Conservation (phyloP, 2,113 vertebrate genomes). For the Pluvialis apricaria region DNA sequence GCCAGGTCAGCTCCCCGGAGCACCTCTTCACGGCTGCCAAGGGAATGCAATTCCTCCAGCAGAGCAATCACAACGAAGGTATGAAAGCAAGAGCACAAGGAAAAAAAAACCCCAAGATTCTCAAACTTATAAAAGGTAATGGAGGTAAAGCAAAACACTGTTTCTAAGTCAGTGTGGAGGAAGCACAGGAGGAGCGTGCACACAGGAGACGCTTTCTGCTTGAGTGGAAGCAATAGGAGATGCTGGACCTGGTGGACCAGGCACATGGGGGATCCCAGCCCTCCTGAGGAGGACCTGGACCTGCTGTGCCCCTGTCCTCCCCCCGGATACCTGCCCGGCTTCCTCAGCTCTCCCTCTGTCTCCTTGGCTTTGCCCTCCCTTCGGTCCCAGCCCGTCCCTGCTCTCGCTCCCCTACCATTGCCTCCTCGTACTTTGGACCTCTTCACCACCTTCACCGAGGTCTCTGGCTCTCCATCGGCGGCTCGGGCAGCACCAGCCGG, state of each 20-base stretch:
- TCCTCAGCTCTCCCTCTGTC: neutral
- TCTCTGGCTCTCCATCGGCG: neutral
- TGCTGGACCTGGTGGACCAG: neutral
- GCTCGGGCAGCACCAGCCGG: neutral
- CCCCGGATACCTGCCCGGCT: neutral
- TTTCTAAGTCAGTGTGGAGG: neutral
- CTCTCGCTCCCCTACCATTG: constrained; percentile 20
- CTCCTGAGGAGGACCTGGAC: neutral
- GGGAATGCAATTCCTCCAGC: neutral
- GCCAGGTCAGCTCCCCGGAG: neutral
- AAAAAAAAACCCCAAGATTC: neutral
- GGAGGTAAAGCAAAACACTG: neutral
- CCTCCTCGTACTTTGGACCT: constrained; percentile 7
- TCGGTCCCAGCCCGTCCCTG: neutral
- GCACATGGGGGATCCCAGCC: neutral
- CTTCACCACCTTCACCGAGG: neutral
- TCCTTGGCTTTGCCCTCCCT: neutral
- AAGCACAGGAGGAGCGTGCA: neutral
- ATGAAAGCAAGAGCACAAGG: neutral
- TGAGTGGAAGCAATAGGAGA: neutral
- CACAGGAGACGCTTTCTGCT: neutral
- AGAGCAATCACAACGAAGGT: neutral
- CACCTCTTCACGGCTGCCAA: neutral
- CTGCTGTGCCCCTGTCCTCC: neutral
- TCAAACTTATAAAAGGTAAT: neutral